These are phyloP conservation scores for Chaetodon trifascialis DNA, from an alignment of 2,113 vertebrate genomes.

Conservation along the genomic window DNA sequence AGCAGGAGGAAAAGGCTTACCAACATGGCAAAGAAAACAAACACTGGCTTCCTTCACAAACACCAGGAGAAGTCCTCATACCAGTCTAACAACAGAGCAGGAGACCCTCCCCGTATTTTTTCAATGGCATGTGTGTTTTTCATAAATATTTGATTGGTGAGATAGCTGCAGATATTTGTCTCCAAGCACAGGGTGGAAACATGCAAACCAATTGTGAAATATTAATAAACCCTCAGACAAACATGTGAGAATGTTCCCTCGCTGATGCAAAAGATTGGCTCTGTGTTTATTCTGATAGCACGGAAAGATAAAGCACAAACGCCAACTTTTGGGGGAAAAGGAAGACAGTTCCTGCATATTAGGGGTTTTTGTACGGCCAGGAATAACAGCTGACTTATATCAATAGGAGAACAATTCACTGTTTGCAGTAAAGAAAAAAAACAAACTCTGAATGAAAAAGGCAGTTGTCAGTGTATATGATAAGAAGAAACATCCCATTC, in stretches of 20 bases:
- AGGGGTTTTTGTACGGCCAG: slow-evolving; percentile 46
- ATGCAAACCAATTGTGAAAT: slow-evolving; percentile 75
- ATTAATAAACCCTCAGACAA: slow-evolving; percentile 72
- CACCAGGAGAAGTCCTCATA: slow-evolving; percentile 39
- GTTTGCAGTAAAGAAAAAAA: slow-evolving; percentile 50
- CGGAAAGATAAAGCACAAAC: slow-evolving; percentile 61
- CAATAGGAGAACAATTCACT: slow-evolving; percentile 66
- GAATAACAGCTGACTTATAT: slow-evolving; percentile 55
- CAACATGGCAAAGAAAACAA: slow-evolving; percentile 45
- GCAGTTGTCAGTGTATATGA: background rate
- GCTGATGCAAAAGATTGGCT: slow-evolving; percentile 48
- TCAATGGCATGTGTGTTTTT: slow-evolving; percentile 71
- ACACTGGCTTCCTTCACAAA: slow-evolving; percentile 55
- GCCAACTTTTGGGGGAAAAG: slow-evolving; percentile 54
- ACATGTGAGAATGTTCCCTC: slow-evolving; percentile 59
- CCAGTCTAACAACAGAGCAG: slow-evolving; percentile 40
- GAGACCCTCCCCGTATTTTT: slow-evolving; percentile 49
- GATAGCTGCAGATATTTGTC: slow-evolving; percentile 70
- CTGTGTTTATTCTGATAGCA: slow-evolving; percentile 67
- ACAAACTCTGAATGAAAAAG: slow-evolving; percentile 31
- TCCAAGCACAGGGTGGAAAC: slow-evolving; percentile 52
- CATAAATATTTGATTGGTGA: slow-evolving; percentile 78
- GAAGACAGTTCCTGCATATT: slow-evolving; percentile 69
- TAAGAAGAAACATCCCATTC: slow-evolving; percentile 33
- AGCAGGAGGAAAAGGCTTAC: slow-evolving; percentile 59